These are phyloP conservation scores for Tigriopus japonicus DNA, from an alignment of 1,140 invertebrate species.

Conservation along the genomic window DNA sequence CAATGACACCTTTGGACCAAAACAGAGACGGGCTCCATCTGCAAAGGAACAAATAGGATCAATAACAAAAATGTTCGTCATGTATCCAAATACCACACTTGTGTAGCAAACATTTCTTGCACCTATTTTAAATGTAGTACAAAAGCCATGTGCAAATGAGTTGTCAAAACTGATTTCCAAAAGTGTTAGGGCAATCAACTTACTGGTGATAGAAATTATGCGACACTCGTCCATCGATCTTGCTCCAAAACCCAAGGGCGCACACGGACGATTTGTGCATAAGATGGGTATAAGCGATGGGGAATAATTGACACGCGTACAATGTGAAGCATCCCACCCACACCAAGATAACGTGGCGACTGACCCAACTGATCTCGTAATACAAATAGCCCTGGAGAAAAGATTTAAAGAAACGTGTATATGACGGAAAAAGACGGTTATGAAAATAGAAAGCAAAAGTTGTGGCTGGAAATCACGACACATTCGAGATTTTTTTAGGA, in stretches of 20 bases:
- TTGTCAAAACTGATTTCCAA: too few species aligned
- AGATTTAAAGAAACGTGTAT: background rate
- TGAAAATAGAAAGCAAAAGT: too few species aligned
- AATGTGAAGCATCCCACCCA: background rate
- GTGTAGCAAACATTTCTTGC: too few species aligned
- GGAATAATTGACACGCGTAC: constrained; percentile 4
- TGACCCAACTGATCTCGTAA: constrained; percentile 2
- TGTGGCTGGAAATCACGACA: too few species aligned
- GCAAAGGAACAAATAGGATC: background rate
- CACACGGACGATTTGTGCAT: background rate
- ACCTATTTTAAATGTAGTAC: too few species aligned
- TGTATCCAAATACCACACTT: too few species aligned
- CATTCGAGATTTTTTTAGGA: too few species aligned
- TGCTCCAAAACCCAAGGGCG: constrained; percentile 7
- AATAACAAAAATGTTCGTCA: too few species aligned
- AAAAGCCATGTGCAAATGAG: background rate
- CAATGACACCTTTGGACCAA: constrained; percentile 7
- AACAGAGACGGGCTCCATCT: constrained; percentile 1
- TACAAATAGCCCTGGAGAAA: background rate
- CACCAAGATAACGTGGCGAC: background rate
- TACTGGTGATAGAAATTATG: constrained; percentile 6
- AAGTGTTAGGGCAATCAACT: background rate
- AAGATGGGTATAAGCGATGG: background rate
- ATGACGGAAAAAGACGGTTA: too few species aligned
- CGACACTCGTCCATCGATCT: constrained; percentile 7